phyloP scores from a whole-genome alignment of 2,113 vertebrate species.

The Rissa tridactyla region DNA sequence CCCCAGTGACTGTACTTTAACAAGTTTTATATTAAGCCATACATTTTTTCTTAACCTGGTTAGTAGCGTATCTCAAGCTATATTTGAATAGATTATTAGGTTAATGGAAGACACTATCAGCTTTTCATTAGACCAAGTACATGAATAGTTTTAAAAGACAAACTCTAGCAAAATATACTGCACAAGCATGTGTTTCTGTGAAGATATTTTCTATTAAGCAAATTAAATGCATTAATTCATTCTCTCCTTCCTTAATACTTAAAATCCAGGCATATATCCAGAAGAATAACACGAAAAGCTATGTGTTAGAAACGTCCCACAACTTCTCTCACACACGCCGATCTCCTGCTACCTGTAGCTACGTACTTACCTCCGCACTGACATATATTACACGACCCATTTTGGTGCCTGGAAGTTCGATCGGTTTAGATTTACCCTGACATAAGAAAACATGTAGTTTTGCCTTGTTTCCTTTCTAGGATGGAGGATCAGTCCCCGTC shows the following conservation, averaged over 20 bases:
- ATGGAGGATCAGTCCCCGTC: not conserved
- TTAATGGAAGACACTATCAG: not conserved
- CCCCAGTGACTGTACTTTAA: not conserved
- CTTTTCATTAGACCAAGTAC: not conserved
- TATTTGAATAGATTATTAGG: not conserved
- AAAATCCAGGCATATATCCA: not conserved
- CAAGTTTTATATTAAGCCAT: slow-evolving; percentile 25
- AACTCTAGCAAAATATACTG: not conserved
- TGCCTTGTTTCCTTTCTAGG: not conserved
- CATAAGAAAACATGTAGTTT: not conserved
- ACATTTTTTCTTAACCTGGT: slow-evolving; percentile 18
- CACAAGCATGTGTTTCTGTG: not conserved
- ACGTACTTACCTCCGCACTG: not conserved
- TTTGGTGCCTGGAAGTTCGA: not conserved
- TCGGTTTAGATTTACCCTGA: not conserved
- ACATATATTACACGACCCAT: not conserved
- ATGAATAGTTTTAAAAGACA: not conserved
- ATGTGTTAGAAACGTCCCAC: not conserved
- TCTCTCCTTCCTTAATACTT: not conserved
- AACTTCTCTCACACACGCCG: not conserved
- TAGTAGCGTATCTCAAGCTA: not conserved
- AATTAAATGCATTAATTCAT: slow-evolving; percentile 15
- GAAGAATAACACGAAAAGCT: not conserved
- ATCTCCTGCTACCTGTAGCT: slow-evolving; percentile 14
- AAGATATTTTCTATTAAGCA: slow-evolving; percentile 8